phyloP scores from a whole-genome alignment of 2,888 invertebrate genomes.

The Fragum sueziense region DNA sequence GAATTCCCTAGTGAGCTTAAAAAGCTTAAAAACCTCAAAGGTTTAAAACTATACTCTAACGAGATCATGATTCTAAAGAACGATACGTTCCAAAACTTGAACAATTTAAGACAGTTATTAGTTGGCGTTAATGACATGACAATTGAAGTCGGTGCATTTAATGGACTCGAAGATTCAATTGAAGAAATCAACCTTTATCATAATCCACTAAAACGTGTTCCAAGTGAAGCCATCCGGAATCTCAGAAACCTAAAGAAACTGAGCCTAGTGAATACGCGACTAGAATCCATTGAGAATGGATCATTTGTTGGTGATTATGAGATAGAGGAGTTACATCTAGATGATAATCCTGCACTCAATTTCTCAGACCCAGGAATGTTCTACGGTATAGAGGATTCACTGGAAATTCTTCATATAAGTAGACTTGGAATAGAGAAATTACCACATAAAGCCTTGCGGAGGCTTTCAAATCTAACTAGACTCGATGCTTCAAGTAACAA shows the following conservation, averaged over 20 bases:
- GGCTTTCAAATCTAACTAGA: slow-evolving; percentile 51
- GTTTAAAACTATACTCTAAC: slow-evolving; percentile 56
- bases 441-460: slow-evolving; percentile 47
- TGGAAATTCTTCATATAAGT: slow-evolving; percentile 61
- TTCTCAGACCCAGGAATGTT: slow-evolving; percentile 60
- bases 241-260: slow-evolving; percentile 53
- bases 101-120: slow-evolving; percentile 51
- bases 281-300: slow-evolving; percentile 48
- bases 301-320: slow-evolving; percentile 55
- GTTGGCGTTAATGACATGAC: slow-evolving; percentile 63
- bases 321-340: slow-evolving; percentile 52
- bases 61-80: slow-evolving; percentile 52
- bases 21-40: slow-evolving; percentile 48
- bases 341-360: slow-evolving; percentile 47
- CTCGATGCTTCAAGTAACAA: slow-evolving; percentile 62
- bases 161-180: slow-evolving; percentile 56
- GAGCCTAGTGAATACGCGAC: slow-evolving; percentile 49
- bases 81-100: slow-evolving; percentile 50
- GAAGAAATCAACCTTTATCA: slow-evolving; percentile 62
- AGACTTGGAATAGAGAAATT: slow-evolving; percentile 50
- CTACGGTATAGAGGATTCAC: slow-evolving; percentile 60
- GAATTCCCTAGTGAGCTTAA: slow-evolving; percentile 52
- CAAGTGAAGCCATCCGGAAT: slow-evolving; percentile 53
- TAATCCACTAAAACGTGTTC: slow-evolving; percentile 59
- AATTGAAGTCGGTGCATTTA: slow-evolving; percentile 59